Base-by-base conservation (phyloP, 2,113 vertebrate genomes). In the Columbina picui region DNA sequence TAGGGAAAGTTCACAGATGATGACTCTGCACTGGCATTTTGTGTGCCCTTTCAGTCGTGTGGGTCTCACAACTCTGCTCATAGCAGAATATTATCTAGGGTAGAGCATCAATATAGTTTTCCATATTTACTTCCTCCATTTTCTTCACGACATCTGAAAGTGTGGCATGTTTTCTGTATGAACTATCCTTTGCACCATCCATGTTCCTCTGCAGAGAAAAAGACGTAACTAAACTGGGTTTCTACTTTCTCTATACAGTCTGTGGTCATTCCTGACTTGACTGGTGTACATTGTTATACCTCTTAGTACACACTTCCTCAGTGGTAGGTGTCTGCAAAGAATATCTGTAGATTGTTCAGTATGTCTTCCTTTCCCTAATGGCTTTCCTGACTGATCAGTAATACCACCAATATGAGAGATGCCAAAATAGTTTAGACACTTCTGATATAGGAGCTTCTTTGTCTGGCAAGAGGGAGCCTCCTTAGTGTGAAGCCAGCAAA, bases 1-100 rank as follows among this genome's bases (percentile, higher is more conserved):
- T 95, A 80, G 89, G 86, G 89, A 94, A 92, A 96, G 87, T 76
- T 94, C 83, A 80, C 85, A 94, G 77, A 74, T 96, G 83, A 67
- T 81, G 50, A 76, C 84, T 93, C 56, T 89, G 41, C 9, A 27
- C 79, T 64, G 65, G 57, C 55, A 87, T 79, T 94, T 86, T 92
- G 36, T 87, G 56, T 89, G 85, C 85, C 83, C 70, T 95, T 94
- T 92, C 67, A 77, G 61, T 85, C 74, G 74, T 69, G 87, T 87
- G 52, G 77, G 56, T 90, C 90, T 93, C 91, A 91, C 38, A 86
- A 84, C 34, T 89, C 80, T 87, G 52, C 41, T 94, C 84, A 60
- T 27, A 87, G 73, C 70, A 87, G 77, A 95, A 71, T 91, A 69
- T 91, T 84, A 75, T 71, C 87, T 63, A 49, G 43, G 87, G 23